Evolutionary conservation across 2,113 vertebrate genomes (phyloP).

Genomic region (Salvelinus namaycush): DNA sequence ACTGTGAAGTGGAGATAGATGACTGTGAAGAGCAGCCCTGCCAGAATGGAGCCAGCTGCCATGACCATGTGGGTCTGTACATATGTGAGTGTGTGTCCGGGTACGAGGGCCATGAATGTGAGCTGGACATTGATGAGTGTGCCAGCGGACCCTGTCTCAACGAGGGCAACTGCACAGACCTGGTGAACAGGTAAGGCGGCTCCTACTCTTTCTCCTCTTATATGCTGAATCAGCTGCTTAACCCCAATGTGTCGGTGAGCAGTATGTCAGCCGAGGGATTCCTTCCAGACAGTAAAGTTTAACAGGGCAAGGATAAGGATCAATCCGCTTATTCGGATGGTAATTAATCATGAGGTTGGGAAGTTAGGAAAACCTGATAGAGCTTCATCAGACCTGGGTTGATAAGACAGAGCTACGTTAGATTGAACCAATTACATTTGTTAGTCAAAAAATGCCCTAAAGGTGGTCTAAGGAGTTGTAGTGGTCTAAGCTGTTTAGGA

Average conservation of each 20-base stretch:
- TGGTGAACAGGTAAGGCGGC: slow-evolving; percentile 81
- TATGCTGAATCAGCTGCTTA: neutral
- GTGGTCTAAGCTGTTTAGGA: too few species aligned
- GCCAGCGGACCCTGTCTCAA: slow-evolving; percentile 82
- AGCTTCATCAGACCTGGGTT: neutral
- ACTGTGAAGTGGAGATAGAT: slow-evolving; percentile 88
- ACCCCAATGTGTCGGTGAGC: slow-evolving; percentile 14
- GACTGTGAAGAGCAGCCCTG: slow-evolving; percentile 87
- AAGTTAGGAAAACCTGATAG: slow-evolving; percentile 36
- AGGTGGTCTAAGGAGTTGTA: neutral
- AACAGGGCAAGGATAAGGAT: slow-evolving; percentile 43
- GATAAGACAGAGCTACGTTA: neutral
- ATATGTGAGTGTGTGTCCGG: slow-evolving; percentile 82
- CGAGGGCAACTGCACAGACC: slow-evolving; percentile 78
- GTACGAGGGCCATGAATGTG: slow-evolving; percentile 81
- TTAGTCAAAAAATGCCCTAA: neutral
- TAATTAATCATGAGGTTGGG: slow-evolving; percentile 39
- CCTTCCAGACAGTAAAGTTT: slow-evolving; percentile 48
- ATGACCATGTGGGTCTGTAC: slow-evolving; percentile 82
- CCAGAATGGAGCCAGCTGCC: slow-evolving; percentile 85
- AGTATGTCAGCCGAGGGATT: slow-evolving; percentile 5
- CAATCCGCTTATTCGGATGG: slow-evolving; percentile 48
- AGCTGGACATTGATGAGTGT: slow-evolving; percentile 88
- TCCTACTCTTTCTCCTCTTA: neutral
- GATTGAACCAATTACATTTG: neutral